Evolutionary conservation across 2,888 invertebrate genomes (phyloP), one percentile per base, ranked within the genome.

Genomic region (Ditula angustiorana): DNA sequence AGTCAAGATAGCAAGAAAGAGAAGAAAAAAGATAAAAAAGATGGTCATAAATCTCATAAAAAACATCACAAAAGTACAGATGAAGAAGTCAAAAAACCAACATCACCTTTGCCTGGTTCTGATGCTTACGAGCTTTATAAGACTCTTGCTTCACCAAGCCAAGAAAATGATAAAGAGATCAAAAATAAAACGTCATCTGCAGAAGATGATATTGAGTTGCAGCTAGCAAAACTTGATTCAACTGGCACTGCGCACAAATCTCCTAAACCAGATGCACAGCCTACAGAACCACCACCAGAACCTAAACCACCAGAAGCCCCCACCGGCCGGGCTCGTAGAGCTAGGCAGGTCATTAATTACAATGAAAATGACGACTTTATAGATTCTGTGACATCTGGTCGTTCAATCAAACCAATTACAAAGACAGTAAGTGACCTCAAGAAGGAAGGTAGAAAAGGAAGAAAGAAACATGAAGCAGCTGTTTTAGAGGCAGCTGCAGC

Each of bases 301-400:
- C 90, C 90, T 35, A 92, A 93, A 73, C 88, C 89, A 13, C 87
- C 89, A 74, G 93, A 93, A 74, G 78, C 67, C 24, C 59, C 74
- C 7, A 61, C 77, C 41, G 93, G 93, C 8, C 83, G 93, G 73
- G 85, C 93, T 19, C 82, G 93, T 72, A 84, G 93, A 69, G 90
- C 92, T 74, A 86, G 93, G 67, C 87, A 88, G 62, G 93, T 92
- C 75, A 85, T 93, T 61, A 93, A 93, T 75, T 93, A 95, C 89
- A 86, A 93, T 92, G 87, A 94, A 91, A 88, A 93, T 88, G 90
- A 94, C 90, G 83, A 94, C 86, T 84, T 92, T 84, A 74, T 94
- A 80, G 83, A 93, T 83, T 82, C 83, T 67, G 65, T 94, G 79
- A 83, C 94, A 81, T 71, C 93, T 81, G 71, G 83, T 79, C 78